A percentile compares a stretch with the other conserved stretches of the same genome.
Evolutionary conservation across 2,888 invertebrate species (phyloP).

Genomic region (Diogma glabrata): DNA sequence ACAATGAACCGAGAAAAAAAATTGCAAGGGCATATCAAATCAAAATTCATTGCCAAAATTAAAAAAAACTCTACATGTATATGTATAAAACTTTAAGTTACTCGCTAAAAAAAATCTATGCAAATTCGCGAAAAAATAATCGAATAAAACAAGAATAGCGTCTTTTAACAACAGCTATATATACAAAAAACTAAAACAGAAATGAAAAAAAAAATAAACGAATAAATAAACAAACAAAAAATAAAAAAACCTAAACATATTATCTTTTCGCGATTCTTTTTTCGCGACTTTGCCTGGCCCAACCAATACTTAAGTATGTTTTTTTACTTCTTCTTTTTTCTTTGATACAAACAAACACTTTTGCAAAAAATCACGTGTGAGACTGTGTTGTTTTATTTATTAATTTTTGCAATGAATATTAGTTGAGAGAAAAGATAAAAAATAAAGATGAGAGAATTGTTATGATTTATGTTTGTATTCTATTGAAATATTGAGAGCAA

Average conservation of each 20-base stretch:
- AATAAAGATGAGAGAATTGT: too few relatives aligned
- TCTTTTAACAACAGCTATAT: conserved; percentile 6
- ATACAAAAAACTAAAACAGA: background rate
- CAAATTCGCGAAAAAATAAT: conserved; percentile 4
- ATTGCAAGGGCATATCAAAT: conserved; percentile 10
- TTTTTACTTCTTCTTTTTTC: conserved; percentile 1
- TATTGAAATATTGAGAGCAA: too few relatives aligned
- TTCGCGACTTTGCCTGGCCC: conserved; percentile 1
- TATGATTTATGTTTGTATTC: too few relatives aligned
- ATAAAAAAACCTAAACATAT: conserved; percentile 4
- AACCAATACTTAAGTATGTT: conserved; percentile 6
- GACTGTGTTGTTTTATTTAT: too few relatives aligned
- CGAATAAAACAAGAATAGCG: conserved; percentile 8
- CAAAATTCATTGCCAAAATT: conserved; percentile 10
- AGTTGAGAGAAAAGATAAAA: too few relatives aligned
- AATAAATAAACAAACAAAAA: conserved; percentile 5
- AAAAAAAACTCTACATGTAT: conserved; percentile 2
- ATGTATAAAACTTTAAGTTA: background rate
- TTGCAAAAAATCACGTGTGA: too few relatives aligned
- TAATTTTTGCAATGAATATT: too few relatives aligned
- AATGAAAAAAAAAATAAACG: background rate
- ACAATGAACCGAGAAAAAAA: conserved; percentile 5
- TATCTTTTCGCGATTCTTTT: conserved; percentile 9
- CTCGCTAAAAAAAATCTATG: conserved; percentile 7
- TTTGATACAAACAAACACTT: too few relatives aligned